Evolutionary conservation across 2,888 invertebrate species (phyloP), one percentile per base, ranked within the genome.

Genomic region (Anthoptus insignis): DNA sequence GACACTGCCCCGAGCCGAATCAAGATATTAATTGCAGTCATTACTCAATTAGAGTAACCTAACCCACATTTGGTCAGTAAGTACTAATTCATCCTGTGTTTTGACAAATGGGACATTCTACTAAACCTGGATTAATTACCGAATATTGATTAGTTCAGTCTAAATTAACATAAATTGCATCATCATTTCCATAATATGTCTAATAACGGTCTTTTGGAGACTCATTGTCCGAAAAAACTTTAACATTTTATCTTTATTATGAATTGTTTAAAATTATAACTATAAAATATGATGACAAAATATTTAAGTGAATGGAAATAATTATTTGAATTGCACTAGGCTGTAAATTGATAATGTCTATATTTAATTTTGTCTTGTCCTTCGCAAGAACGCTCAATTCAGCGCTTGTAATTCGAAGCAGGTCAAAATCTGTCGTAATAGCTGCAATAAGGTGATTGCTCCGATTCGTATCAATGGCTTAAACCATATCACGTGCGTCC

Each of bases 401-500:
- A 64, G 22, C 66, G 65, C 68, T 67, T 64, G 70, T 66, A 65
- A 69, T 63, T 59, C 66, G 61, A 70, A 69, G 64, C 70, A 67
- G 70, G 70, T 71, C 68, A 72, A 73, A 68, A 68, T 66, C 59
- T 64, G 64, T 70, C 54, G 54, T 65, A 70, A 69, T 72, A 69
- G 56, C 67, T 74, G 73, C 70, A 71, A 67, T 72, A 73, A 78
- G 84, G 83, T 86, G 81, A 83, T 67, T 78, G 83, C 78, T 81
- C 83, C 76, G 79, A 76, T 78, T 81, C 77, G 80, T 78, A 80
- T 80, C 76, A 82, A 73, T 80, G 81, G 80, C 81, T 83, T 79
- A 75, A 84, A 84, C 81, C 81, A 81, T 83, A 84, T 84, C 86
- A 84, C 83, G 81, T 84, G 79, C 80, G 73, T 76, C 78, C 79